Conservation (phyloP, 2,113 vertebrate genomes). For the Platichthys stellatus region DNA sequence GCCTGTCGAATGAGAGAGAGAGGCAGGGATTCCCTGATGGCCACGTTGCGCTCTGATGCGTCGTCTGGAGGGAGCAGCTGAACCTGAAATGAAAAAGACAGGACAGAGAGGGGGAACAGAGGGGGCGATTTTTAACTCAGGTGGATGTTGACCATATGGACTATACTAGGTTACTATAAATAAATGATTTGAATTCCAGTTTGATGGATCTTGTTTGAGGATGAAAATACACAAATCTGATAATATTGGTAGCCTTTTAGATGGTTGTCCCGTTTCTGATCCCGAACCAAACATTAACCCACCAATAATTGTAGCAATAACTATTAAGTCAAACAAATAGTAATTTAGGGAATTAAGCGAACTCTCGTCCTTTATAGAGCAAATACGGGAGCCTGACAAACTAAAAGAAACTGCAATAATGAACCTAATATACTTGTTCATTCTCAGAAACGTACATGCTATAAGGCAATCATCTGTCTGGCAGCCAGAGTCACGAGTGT, state of each 20-base stretch:
- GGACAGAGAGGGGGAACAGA: conserved; percentile 2
- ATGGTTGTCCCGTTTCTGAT: conserved; percentile 16
- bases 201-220: conserved; percentile 16
- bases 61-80: conserved; percentile 92
- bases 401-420: conserved; percentile 28
- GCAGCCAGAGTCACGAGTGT: conserved; percentile 95
- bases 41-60: conserved; percentile 94
- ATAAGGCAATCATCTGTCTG: conserved; percentile 98
- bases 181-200: conserved; percentile 9
- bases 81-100: conserved; percentile 53
- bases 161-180: neutral
- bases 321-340: conserved; percentile 6
- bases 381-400: conserved; percentile 26
- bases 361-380: neutral
- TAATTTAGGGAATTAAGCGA: neutral
- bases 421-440: conserved; percentile 29
- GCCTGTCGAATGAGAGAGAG: conserved; percentile 94
- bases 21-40: conserved; percentile 92
- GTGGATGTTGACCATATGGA: neutral
- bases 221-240: conserved; percentile 19
- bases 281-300: conserved; percentile 4
- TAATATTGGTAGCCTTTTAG: conserved; percentile 12
- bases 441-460: conserved; percentile 76
- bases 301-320: conserved; percentile 12
- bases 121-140: conserved; percentile 25